phyloP scores from a whole-genome alignment of 2,113 vertebrate genomes.

The Crotalus horridus region DNA sequence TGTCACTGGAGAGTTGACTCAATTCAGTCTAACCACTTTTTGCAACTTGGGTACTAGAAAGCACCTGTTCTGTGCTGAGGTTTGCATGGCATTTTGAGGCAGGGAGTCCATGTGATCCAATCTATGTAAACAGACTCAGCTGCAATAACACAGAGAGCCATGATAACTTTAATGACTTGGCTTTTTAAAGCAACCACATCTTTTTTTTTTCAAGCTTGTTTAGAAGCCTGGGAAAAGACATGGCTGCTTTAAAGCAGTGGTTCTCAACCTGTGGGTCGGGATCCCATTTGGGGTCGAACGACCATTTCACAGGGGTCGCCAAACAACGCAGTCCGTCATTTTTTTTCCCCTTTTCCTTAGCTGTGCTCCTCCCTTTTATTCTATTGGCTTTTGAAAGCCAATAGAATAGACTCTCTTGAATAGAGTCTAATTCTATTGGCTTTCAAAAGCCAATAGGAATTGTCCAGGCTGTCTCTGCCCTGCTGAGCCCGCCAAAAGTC shows the following conservation, averaged over 20 bases:
- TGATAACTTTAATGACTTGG: background rate
- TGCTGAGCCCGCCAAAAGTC: too few species aligned
- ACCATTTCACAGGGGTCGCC: too few species aligned
- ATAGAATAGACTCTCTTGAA: too few species aligned
- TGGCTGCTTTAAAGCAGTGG: background rate
- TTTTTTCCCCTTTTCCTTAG: too few species aligned
- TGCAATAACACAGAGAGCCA: background rate
- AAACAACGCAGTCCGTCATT: too few species aligned
- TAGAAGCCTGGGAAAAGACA: background rate
- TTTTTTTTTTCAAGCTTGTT: background rate
- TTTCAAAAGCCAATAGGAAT: too few species aligned
- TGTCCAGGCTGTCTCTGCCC: too few species aligned
- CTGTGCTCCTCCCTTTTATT: too few species aligned
- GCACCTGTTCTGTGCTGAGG: background rate
- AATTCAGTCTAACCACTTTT: background rate
- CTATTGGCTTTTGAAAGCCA: too few species aligned
- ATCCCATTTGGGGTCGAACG: too few species aligned
- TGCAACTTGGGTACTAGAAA: background rate
- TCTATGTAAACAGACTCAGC: background rate
- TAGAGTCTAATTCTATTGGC: too few species aligned
- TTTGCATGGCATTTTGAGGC: background rate
- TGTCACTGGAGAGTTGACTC: constrained; percentile 40
- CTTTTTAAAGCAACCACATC: background rate
- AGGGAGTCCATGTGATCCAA: background rate
- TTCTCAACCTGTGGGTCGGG: too few species aligned